phyloP scores from a whole-genome alignment of 1,140 invertebrate genomes.

The Megathymus violae region DNA sequence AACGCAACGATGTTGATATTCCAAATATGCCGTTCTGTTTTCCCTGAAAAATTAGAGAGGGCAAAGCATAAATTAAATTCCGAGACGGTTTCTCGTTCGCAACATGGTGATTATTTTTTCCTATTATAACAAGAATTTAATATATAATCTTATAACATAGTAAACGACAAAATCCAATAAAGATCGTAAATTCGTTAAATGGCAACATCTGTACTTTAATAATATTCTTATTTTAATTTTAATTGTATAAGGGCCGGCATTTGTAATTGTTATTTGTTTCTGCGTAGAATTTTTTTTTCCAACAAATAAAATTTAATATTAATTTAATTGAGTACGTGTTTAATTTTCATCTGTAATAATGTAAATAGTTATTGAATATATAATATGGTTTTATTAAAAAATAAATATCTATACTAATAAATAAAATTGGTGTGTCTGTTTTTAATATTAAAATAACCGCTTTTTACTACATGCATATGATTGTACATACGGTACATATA shows the following conservation, averaged over 20 bases:
- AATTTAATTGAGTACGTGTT: too few relatives aligned
- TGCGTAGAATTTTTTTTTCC: background rate
- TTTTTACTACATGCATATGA: too few relatives aligned
- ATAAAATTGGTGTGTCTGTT: too few relatives aligned
- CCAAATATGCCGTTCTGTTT: conserved; percentile 45
- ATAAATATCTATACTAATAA: too few relatives aligned
- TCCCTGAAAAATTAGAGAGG: conserved; percentile 42
- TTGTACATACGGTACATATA: too few relatives aligned
- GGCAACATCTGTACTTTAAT: conserved; percentile 31
- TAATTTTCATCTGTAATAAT: too few relatives aligned
- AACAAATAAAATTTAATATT: too few relatives aligned
- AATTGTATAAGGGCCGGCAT: conserved; percentile 2
- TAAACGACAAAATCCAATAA: conserved; percentile 50
- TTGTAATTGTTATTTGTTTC: too few relatives aligned
- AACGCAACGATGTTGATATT: conserved; percentile 44
- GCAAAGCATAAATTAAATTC: conserved; percentile 70
- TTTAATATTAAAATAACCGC: too few relatives aligned
- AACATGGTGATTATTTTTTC: conserved; percentile 45
- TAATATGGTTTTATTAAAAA: too few relatives aligned
- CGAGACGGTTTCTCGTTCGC: conserved; percentile 46
- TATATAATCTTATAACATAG: conserved; percentile 42
- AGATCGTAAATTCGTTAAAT: conserved; percentile 37
- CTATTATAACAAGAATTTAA: conserved; percentile 46
- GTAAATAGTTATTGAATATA: too few relatives aligned
- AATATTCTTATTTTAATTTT: conserved; percentile 17